These are phyloP conservation scores for Smittia aterrima DNA, from an alignment of 2,888 invertebrate species.

Conservation along the genomic window DNA sequence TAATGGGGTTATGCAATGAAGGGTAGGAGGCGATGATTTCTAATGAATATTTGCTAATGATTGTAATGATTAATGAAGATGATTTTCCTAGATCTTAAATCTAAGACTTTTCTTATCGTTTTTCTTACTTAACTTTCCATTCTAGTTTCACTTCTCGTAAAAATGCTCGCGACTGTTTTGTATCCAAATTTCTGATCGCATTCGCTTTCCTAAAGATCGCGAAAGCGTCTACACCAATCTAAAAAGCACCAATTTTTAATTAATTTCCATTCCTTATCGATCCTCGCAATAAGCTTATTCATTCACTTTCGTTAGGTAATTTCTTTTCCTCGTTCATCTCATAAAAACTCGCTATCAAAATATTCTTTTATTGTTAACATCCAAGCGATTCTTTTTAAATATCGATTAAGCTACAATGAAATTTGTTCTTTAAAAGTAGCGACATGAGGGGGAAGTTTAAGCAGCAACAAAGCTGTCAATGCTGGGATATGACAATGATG, in stretches of 20 bases:
- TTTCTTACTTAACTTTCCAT: slow-evolving; percentile 9
- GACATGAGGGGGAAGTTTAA: not conserved
- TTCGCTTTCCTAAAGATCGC: not conserved
- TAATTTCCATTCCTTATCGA: slow-evolving; percentile 4
- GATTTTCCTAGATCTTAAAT: not conserved
- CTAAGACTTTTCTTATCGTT: slow-evolving; percentile 10
- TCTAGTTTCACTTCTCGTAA: not conserved
- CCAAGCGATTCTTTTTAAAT: not conserved
- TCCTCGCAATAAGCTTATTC: not conserved
- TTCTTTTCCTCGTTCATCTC: not conserved
- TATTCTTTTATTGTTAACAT: slow-evolving; percentile 30
- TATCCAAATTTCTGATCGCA: not conserved
- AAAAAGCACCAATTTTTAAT: slow-evolving; percentile 26
- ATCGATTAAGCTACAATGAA: slow-evolving; percentile 14
- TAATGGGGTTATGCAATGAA: not conserved
- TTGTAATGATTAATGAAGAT: not conserved
- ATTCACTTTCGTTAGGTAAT: not conserved
- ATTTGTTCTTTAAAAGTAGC: not conserved
- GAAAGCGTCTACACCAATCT: not conserved
- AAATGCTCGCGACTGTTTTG: not conserved
- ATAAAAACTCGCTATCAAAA: slow-evolving; percentile 25
- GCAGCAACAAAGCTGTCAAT: not conserved
- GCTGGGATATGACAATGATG: slow-evolving; percentile 19
- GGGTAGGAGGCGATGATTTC: not conserved
- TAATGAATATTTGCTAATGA: slow-evolving; percentile 25